Percentiles rank a stretch among this genome's conserved stretches.
These are phyloP conservation scores for Plectropomus leopardus DNA, from an alignment of 2,113 vertebrate species.

Conservation along the genomic window DNA sequence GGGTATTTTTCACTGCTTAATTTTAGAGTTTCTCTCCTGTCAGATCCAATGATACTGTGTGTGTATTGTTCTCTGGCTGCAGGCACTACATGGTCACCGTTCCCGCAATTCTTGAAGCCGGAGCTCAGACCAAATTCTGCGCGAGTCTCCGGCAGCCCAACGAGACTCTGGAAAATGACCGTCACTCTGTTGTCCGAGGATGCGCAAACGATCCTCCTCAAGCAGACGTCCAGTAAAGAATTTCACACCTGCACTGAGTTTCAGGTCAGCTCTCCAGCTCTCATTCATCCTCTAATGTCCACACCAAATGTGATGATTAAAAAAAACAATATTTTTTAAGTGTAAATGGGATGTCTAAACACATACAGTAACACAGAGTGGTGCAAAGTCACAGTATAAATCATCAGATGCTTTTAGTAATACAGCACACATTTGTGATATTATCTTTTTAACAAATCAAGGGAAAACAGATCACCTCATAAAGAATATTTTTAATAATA, in stretches of 20 bases:
- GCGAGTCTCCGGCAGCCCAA: conserved; percentile 72
- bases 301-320: too few relatives aligned
- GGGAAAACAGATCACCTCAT: too few relatives aligned
- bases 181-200: conserved; percentile 59
- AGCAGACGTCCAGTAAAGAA: conserved; percentile 24
- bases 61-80: conserved; percentile 19
- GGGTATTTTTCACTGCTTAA: too few relatives aligned
- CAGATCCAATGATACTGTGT: not conserved
- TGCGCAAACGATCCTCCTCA: conserved; percentile 20
- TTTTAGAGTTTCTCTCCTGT: not conserved
- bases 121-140: conserved; percentile 72
- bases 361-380: too few relatives aligned
- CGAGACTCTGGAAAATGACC: conserved; percentile 70
- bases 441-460: not conserved
- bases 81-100: conserved; percentile 77
- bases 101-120: conserved; percentile 78
- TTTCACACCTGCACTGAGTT: conserved; percentile 73
- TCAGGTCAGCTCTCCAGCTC: conserved; percentile 49
- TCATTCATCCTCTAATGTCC: not conserved
- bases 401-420: too few relatives aligned
- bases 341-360: too few relatives aligned
- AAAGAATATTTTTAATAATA: too few relatives aligned
- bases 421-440: not conserved
- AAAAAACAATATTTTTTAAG: too few relatives aligned
- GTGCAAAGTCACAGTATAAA: too few relatives aligned